These are phyloP conservation scores for Archips xylosteana DNA, from an alignment of 2,888 invertebrate species.

Conservation along the genomic window DNA sequence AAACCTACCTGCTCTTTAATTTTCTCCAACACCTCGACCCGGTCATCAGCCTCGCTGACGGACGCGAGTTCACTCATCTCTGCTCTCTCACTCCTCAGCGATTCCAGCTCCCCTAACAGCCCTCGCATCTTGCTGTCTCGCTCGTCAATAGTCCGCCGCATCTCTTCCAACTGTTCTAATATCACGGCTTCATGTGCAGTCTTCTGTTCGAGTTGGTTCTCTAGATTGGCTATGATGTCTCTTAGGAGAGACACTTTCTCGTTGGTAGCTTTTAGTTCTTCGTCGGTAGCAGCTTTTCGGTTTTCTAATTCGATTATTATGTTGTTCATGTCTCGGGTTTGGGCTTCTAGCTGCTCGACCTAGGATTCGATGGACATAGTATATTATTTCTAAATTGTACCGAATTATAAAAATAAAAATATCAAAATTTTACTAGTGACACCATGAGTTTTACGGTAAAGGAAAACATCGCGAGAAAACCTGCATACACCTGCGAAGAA, in stretches of 20 bases:
- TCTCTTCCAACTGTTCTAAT: conserved; percentile 84
- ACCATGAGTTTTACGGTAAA: too few species aligned
- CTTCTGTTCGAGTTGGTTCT: conserved; percentile 90
- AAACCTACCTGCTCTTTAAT: conserved; percentile 72
- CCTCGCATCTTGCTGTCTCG: conserved; percentile 85
- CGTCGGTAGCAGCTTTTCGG: conserved; percentile 88
- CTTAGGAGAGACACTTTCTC: conserved; percentile 91
- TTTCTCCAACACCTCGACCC: conserved; percentile 61
- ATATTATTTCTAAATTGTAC: too few species aligned
- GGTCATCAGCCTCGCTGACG: conserved; percentile 62
- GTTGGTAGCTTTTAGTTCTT: conserved; percentile 90
- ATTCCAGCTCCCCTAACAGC: conserved; percentile 82
- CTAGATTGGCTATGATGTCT: conserved; percentile 92
- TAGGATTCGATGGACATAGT: conserved; percentile 55
- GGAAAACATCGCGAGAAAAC: too few species aligned
- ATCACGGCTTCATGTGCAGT: conserved; percentile 86
- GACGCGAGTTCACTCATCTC: conserved; percentile 73
- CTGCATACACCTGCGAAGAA: too few species aligned
- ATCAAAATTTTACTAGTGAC: too few species aligned
- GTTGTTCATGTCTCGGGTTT: conserved; percentile 89
- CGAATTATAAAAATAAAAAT: too few species aligned
- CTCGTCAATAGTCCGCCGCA: conserved; percentile 84
- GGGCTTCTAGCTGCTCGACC: conserved; percentile 92
- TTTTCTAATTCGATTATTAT: conserved; percentile 86
- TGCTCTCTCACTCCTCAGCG: conserved; percentile 74